Evolutionary conservation across 1,140 invertebrate genomes (phyloP).

Genomic region (Trachymyrmex cornetzi): DNA sequence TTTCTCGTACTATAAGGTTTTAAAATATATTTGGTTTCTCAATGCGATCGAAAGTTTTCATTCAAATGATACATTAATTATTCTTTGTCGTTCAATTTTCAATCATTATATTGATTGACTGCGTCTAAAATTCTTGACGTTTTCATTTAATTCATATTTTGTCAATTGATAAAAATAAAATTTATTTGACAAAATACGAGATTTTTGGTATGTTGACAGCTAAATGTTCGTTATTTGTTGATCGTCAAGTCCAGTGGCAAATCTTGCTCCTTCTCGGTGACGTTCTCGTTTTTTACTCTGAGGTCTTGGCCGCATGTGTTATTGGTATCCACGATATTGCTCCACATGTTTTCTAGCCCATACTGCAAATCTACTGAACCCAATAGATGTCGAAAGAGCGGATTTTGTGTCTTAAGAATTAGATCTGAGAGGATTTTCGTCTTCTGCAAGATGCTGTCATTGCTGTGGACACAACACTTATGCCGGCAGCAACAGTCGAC

Average conservation of each 20-base stretch:
- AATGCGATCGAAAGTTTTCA: slow-evolving; percentile 64
- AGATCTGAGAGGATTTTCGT: slow-evolving; percentile 84
- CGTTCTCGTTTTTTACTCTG: slow-evolving; percentile 79
- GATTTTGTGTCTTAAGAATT: slow-evolving; percentile 83
- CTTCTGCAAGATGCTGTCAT: slow-evolving; percentile 82
- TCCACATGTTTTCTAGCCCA: slow-evolving; percentile 82
- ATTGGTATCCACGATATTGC: slow-evolving; percentile 76
- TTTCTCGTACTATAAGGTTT: slow-evolving; percentile 34
- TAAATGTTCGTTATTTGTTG: slow-evolving; percentile 79
- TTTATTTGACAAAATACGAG: slow-evolving; percentile 7
- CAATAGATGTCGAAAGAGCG: slow-evolving; percentile 83
- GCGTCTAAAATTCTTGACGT: background rate
- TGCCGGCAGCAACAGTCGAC: slow-evolving; percentile 82
- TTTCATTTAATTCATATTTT: slow-evolving; percentile 18
- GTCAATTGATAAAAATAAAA: slow-evolving; percentile 13
- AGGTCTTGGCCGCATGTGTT: slow-evolving; percentile 82
- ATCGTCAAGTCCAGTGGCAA: slow-evolving; percentile 84
- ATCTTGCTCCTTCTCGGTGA: slow-evolving; percentile 84
- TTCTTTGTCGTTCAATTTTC: background rate
- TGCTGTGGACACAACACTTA: slow-evolving; percentile 83
- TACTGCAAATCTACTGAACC: slow-evolving; percentile 83
- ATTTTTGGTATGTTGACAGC: slow-evolving; percentile 35
- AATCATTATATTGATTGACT: background rate
- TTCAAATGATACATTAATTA: background rate
- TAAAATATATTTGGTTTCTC: slow-evolving; percentile 80